Conservation (phyloP, 2,888 invertebrate species). For the Microplitis manilae region DNA sequence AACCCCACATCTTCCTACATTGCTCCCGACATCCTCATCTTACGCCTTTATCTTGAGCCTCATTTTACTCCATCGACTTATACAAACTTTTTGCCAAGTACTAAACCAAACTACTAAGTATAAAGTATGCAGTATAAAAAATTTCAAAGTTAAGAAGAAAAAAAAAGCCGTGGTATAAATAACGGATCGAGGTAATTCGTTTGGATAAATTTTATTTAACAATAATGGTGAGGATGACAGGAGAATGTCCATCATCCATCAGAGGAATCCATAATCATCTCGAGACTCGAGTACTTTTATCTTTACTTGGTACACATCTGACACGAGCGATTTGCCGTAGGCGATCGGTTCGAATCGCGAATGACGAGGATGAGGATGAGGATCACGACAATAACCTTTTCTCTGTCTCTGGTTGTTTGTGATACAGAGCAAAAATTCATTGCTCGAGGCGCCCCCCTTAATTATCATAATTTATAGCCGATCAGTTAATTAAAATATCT, state of each 20-base stretch:
- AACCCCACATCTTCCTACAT: constrained; percentile 30
- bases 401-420: constrained; percentile 9
- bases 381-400: background rate
- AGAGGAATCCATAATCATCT: background rate
- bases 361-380: background rate
- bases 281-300: background rate
- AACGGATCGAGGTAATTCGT: too few species aligned
- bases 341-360: background rate
- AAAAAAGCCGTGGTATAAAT: too few species aligned
- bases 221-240: too few species aligned
- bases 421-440: constrained; percentile 51
- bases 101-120: too few species aligned
- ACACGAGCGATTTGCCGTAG: background rate
- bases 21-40: background rate
- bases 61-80: background rate
- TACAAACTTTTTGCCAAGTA: background rate
- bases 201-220: too few species aligned
- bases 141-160: too few species aligned
- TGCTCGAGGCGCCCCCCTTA: constrained; percentile 50
- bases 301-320: background rate
- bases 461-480: constrained; percentile 70
- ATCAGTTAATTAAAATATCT: constrained; percentile 70
- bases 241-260: background rate
- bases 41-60: background rate
- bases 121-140: too few species aligned